Percentiles rank a stretch among this genome's conserved stretches.
phyloP scores from a whole-genome alignment of 2,797 vertebrate species.

The Sebastes oblongus region DNA sequence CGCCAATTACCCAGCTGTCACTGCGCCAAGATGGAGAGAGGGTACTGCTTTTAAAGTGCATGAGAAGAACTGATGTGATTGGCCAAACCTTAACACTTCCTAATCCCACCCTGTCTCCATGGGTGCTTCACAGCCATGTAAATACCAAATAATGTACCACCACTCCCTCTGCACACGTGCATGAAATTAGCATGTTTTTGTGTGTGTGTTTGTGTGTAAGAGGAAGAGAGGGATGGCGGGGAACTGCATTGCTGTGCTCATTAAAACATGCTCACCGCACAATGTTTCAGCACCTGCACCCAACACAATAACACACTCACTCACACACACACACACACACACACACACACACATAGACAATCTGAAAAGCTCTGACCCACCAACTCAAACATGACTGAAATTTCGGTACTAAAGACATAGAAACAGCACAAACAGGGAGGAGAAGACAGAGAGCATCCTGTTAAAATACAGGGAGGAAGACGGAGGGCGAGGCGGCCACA shows the following conservation, averaged over 20 bases:
- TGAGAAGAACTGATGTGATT: constrained; percentile 18
- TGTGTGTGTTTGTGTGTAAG: constrained; percentile 35
- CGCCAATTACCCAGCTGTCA: constrained; percentile 34
- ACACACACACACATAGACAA: constrained; percentile 12
- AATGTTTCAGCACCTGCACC: constrained; percentile 76
- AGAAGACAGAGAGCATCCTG: background rate
- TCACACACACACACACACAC: constrained; percentile 13
- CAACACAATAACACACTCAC: constrained; percentile 48
- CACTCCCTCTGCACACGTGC: constrained; percentile 32
- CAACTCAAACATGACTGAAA: constrained; percentile 39
- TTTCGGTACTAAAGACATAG: constrained; percentile 24
- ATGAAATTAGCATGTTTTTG: constrained; percentile 34
- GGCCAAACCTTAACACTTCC: constrained; percentile 18
- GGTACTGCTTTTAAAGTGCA: constrained; percentile 15
- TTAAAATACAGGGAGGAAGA: background rate
- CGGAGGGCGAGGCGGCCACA: constrained; percentile 2
- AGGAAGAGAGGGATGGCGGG: constrained; percentile 27
- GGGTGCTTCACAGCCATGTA: constrained; percentile 1
- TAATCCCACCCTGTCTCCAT: background rate
- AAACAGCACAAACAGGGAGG: constrained; percentile 17
- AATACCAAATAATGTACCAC: constrained; percentile 34
- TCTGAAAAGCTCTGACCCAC: constrained; percentile 46
- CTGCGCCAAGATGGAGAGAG: background rate
- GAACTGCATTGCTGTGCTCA: constrained; percentile 62
- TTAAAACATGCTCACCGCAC: constrained; percentile 74